Percentiles rank a stretch among this genome's conserved stretches.
Conservation (phyloP, 2,113 vertebrate species). For the chimpanzee (Pan troglodytes) region DNA sequence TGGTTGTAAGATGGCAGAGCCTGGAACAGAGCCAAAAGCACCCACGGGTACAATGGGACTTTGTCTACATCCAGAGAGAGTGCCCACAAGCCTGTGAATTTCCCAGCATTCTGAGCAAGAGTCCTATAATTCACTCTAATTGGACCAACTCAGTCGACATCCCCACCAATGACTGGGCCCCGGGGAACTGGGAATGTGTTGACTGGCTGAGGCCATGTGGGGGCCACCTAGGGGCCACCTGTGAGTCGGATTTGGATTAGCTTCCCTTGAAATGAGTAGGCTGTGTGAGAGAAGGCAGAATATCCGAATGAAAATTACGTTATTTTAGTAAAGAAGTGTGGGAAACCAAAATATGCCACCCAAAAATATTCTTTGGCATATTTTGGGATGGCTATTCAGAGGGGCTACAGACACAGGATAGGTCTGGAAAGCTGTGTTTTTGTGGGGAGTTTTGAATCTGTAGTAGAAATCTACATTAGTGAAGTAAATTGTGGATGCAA, state of each 20-base stretch:
- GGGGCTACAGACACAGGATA: background rate
- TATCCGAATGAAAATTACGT: background rate
- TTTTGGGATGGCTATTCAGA: background rate
- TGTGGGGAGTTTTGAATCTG: background rate
- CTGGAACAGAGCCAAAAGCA: background rate
- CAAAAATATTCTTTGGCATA: background rate
- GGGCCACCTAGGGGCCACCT: background rate
- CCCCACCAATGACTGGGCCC: too few species aligned
- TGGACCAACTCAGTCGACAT: background rate
- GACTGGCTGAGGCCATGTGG: background rate
- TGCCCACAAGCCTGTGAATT: background rate
- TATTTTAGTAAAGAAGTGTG: background rate
- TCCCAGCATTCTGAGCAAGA: background rate
- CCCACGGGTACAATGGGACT: background rate
- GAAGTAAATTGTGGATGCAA: background rate
- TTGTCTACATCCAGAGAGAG: background rate
- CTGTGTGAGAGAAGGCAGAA: background rate
- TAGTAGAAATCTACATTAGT: background rate
- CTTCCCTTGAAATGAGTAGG: background rate
- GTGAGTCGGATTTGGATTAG: too few species aligned
- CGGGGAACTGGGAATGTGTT: background rate
- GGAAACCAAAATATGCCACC: background rate
- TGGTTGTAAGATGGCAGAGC: background rate
- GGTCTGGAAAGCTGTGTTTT: background rate
- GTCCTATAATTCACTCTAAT: background rate